Percentiles rank a stretch among this genome's conserved stretches.
These are phyloP conservation scores for Ailuropoda melanoleuca DNA, from an alignment of 2,113 vertebrate species.

Conservation along the genomic window DNA sequence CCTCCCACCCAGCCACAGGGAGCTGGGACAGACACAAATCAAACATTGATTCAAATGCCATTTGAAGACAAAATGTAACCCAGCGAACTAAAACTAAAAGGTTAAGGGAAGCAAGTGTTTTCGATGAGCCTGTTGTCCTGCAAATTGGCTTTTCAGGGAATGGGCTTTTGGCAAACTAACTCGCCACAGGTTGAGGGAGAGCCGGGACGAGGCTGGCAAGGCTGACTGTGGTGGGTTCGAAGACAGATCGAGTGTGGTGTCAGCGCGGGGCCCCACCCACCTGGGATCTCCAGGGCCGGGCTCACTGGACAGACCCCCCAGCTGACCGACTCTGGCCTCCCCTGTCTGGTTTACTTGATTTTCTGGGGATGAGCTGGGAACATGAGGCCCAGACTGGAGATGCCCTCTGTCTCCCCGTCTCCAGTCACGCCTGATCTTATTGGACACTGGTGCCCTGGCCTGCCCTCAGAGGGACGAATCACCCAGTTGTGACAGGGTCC, in stretches of 20 bases:
- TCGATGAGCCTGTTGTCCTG: background rate
- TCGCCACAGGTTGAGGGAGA: background rate
- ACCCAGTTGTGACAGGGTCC: constrained; percentile 68
- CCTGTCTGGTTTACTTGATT: no score
- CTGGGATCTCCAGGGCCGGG: background rate
- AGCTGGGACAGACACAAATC: background rate
- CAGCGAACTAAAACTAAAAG: background rate
- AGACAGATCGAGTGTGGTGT: fast-evolving
- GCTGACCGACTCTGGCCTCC: fast-evolving
- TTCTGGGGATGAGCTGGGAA: background rate
- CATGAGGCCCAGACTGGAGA: background rate
- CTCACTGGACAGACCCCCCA: no score
- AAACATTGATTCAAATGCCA: background rate
- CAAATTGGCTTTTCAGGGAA: background rate
- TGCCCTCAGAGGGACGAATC: constrained; percentile 57
- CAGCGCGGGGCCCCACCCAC: fast-evolving
- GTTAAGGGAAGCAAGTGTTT: background rate
- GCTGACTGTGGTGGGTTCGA: fast-evolving
- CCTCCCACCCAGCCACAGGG: background rate
- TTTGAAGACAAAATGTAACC: background rate
- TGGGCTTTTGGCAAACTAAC: background rate
- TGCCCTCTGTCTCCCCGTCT: fast-evolving
- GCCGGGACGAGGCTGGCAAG: fast-evolving
- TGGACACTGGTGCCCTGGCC: background rate
- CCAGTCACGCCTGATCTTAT: no score